These are phyloP conservation scores for Globia sparganii DNA, from an alignment of 2,888 invertebrate species.

Conservation along the genomic window DNA sequence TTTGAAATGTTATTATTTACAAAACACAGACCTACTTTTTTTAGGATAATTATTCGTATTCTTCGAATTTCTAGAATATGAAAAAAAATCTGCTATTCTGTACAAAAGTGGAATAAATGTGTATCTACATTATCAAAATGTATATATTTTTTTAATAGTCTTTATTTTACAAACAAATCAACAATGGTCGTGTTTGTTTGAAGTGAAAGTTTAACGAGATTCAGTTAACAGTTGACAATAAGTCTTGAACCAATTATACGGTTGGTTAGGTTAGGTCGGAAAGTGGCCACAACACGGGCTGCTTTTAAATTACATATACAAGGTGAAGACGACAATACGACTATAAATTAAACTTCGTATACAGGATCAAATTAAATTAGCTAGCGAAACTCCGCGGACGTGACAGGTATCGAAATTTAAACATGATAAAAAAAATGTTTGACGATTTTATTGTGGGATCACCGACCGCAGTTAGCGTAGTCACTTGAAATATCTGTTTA, in stretches of 20 bases:
- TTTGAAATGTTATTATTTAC: background rate
- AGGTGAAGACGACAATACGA: background rate
- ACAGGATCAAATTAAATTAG: background rate
- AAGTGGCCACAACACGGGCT: background rate
- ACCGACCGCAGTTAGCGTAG: background rate
- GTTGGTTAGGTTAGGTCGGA: conserved; percentile 21
- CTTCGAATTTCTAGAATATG: background rate
- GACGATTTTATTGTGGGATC: background rate
- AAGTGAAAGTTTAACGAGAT: conserved; percentile 20
- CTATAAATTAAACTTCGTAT: background rate
- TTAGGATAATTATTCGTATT: background rate
- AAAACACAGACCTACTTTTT: background rate
- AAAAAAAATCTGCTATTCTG: background rate
- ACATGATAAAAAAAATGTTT: background rate
- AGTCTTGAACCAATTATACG: conserved; percentile 21
- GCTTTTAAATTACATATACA: background rate
- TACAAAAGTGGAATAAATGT: background rate
- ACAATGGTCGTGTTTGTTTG: background rate
- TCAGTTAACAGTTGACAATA: background rate
- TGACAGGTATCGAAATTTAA: background rate
- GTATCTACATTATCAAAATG: background rate
- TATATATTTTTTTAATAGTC: background rate
- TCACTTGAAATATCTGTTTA: background rate
- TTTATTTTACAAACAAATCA: conserved; percentile 15
- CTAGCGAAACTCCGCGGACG: background rate